Conservation (phyloP, 2,113 vertebrate genomes). For the Lycaon pictus region DNA sequence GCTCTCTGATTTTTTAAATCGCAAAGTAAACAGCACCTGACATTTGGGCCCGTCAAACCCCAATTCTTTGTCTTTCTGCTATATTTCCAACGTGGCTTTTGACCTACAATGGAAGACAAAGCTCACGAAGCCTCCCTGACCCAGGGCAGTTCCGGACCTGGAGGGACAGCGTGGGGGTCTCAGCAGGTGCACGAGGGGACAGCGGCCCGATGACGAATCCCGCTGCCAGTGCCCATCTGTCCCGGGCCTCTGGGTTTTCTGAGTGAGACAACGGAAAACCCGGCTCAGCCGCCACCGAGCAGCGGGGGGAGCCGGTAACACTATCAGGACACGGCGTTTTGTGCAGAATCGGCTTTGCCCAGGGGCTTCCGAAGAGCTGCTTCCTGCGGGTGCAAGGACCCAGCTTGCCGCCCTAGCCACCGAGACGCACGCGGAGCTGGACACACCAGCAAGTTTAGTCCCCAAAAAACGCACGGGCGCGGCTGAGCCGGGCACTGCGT, state of each 20-base stretch:
- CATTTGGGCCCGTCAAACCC: no score
- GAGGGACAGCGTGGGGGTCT: background rate
- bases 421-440: slow-evolving; percentile 60
- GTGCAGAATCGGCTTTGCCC: slow-evolving; percentile 16
- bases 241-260: background rate
- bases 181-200: background rate
- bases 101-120: background rate
- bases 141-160: no score
- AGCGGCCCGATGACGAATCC: accelerated
- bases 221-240: background rate
- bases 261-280: background rate
- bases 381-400: slow-evolving; percentile 35
- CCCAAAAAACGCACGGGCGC: no score
- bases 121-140: background rate
- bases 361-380: background rate
- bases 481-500: no score
- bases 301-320: background rate
- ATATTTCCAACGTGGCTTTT: background rate
- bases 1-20: no score
- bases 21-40: background rate
- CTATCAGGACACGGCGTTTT: slow-evolving; percentile 16
- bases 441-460: slow-evolving; percentile 61
- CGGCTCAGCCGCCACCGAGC: background rate
- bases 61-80: background rate
- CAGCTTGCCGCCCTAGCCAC: background rate